A percentile compares a stretch with the other conserved stretches of the same genome.
Evolutionary conservation across 2,797 vertebrate genomes (phyloP).

Genomic region (Syndactyla subalaris): DNA sequence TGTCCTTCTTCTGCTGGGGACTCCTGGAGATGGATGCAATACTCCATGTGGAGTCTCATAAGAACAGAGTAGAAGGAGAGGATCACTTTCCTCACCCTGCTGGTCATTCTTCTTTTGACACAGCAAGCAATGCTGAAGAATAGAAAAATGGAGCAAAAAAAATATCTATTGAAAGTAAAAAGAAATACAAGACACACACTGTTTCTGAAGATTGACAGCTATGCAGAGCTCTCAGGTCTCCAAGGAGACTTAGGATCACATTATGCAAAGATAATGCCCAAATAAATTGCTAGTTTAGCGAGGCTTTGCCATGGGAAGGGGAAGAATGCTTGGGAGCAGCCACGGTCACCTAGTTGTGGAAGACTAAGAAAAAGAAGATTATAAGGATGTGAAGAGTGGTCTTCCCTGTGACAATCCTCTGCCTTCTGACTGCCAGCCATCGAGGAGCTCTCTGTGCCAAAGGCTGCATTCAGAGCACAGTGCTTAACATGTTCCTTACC

Average conservation of each 20-base stretch:
- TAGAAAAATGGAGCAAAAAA: not conserved
- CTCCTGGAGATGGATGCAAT: not conserved
- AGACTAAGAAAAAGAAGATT: not conserved
- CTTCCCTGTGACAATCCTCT: not conserved
- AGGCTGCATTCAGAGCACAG: not conserved
- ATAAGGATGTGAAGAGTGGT: not conserved
- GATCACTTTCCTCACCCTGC: not conserved
- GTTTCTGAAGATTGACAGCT: not conserved
- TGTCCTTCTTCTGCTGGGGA: rapidly evolving
- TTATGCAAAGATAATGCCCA: not conserved
- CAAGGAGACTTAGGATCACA: not conserved
- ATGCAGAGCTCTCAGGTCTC: not conserved
- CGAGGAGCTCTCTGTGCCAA: not conserved
- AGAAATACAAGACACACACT: not conserved
- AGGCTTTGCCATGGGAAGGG: not conserved
- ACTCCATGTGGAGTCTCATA: not conserved
- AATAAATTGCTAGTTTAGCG: not conserved
- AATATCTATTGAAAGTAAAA: not conserved
- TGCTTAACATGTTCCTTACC: not conserved
- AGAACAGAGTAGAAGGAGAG: not conserved
- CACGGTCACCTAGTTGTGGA: not conserved
- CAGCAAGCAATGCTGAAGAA: not conserved
- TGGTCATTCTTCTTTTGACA: not conserved
- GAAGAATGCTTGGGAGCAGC: not conserved
- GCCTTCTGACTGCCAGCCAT: not conserved